Percentiles rank a stretch among this genome's conserved stretches.
These are phyloP conservation scores for Halictus ligatus DNA, from an alignment of 2,888 invertebrate genomes.

Conservation along the genomic window DNA sequence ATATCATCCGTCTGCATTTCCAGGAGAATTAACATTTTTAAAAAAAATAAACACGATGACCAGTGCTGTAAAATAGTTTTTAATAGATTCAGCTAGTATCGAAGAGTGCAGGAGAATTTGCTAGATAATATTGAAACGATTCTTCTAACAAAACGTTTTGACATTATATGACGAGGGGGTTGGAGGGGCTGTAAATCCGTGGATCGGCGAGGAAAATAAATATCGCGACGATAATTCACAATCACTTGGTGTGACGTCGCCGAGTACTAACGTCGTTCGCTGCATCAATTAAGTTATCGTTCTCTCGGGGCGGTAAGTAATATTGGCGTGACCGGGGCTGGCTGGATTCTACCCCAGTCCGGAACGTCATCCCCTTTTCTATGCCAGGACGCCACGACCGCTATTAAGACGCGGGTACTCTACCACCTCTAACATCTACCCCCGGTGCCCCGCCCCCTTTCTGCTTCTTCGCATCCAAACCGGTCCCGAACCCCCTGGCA, in stretches of 20 bases:
- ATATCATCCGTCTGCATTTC: too few species aligned
- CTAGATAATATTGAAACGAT: background rate
- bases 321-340: constrained; percentile 76
- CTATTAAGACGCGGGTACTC: constrained; percentile 75
- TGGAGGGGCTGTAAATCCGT: background rate
- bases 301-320: constrained; percentile 72
- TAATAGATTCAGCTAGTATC: too few species aligned
- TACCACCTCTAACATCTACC: constrained; percentile 66
- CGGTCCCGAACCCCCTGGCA: constrained; percentile 42
- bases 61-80: too few species aligned
- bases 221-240: constrained; percentile 49
- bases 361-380: constrained; percentile 59
- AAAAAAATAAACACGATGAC: too few species aligned
- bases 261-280: constrained; percentile 69
- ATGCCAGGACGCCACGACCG: constrained; percentile 61
- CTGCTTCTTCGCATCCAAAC: constrained; percentile 55
- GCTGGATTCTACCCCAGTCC: constrained; percentile 56
- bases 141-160: background rate
- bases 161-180: too few species aligned
- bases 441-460: constrained; percentile 36
- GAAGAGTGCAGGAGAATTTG: background rate
- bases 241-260: constrained; percentile 51
- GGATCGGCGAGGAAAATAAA: constrained; percentile 16
- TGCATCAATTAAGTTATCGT: constrained; percentile 78
- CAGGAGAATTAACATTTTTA: too few species aligned